These are phyloP conservation scores for Himalopsyche kuldschensis DNA, from an alignment of 2,888 invertebrate genomes.

Conservation along the genomic window DNA sequence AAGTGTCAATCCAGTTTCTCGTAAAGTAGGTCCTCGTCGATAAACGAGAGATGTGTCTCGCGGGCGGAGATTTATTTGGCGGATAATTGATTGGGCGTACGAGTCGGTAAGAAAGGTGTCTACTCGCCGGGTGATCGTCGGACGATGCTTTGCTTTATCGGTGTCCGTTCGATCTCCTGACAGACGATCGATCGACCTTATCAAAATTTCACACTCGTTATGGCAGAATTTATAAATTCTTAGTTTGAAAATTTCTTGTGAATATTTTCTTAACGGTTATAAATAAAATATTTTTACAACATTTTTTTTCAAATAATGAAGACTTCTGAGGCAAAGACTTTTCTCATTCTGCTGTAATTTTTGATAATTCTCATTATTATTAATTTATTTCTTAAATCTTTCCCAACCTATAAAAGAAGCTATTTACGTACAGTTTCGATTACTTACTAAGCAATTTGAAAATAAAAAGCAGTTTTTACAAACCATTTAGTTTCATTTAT, in stretches of 20 bases:
- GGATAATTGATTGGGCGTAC: slow-evolving; percentile 15
- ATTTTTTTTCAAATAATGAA: too few relatives aligned
- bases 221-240: not conserved
- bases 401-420: too few relatives aligned
- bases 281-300: too few relatives aligned
- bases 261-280: too few relatives aligned
- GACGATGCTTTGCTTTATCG: not conserved
- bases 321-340: too few relatives aligned
- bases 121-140: not conserved
- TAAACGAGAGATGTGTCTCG: not conserved
- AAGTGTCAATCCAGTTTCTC: not conserved
- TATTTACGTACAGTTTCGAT: too few relatives aligned
- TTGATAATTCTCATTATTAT: too few relatives aligned
- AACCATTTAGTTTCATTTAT: too few relatives aligned
- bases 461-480: too few relatives aligned
- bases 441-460: too few relatives aligned
- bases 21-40: not conserved
- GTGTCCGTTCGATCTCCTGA: slow-evolving; percentile 11
- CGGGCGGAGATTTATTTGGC: slow-evolving; percentile 28
- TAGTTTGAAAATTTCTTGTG: not conserved
- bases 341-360: too few relatives aligned
- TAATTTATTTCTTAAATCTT: too few relatives aligned
- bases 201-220: slow-evolving; percentile 2
- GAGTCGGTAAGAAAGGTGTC: not conserved
- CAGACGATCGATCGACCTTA: slow-evolving; percentile 31